Base-by-base conservation (phyloP, 2,797 vertebrate genomes). In the Platyrinchus mystaceus region DNA sequence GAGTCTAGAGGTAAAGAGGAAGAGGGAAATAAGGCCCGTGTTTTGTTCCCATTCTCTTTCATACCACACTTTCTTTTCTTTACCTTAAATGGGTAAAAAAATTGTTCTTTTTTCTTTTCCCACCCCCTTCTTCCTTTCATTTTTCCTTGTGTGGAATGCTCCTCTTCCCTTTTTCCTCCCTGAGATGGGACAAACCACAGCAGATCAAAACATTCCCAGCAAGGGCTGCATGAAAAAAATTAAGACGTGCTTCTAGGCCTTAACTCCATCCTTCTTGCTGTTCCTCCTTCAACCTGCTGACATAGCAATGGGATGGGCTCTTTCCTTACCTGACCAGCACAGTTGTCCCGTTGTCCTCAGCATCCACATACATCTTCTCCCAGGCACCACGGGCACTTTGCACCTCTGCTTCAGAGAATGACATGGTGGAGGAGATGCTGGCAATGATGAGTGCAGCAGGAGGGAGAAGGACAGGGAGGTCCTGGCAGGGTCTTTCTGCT, bases 281-380 rank as follows among this genome's bases (percentile, higher is more conserved):
- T 56, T 89, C 43, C 30, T 74, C 19, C 47, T 79, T 74, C 81
- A 74, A 2, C 12, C 7, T 16, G n/a, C 37, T 4, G 3, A 18
- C 5, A 9, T n/a, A 69, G 58, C 56, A 78, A 63, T 0, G 1
- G 58, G 58, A 85, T 36, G 66, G 60, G 26, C 15, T 87, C 49
- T 69, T 63, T 73, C 55, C 89, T 94, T 96, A 97, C 96, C 96
- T 97, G 85, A 96, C 88, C 81, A 96, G 88, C 60, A 96, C 96
- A 23, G 91, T 18, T 83, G 94, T 92, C 60, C 93, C 96, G 0
- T 96, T 96, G 80, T 96, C 96, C 86, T 97, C 95, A 2, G 96
- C 93, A 92, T 96, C 94, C 60, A 73, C 94, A 59, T 77, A 95
- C 0, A 97, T 92, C 89, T 96, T 97, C 62, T 96, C 94, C 96